Evolutionary conservation across 2,888 invertebrate genomes (phyloP).

Genomic region (Prenolepis imparis): DNA sequence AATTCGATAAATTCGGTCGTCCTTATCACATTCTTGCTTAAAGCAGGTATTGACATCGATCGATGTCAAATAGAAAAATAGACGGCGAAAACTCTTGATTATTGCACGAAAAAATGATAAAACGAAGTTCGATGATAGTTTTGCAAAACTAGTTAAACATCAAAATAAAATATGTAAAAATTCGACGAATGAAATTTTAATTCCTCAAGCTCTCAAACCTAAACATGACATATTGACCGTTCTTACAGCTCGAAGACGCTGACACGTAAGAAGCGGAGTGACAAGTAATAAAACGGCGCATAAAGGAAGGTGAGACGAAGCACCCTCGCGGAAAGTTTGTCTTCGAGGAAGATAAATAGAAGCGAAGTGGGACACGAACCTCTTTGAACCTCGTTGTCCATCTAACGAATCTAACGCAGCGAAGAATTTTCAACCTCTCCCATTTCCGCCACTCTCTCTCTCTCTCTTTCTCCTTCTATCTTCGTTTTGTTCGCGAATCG

Average conservation of each 20-base stretch:
- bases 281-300: constrained; percentile 13
- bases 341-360: constrained; percentile 65
- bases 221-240: not conserved
- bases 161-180: not conserved
- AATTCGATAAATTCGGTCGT: constrained; percentile 44
- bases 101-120: constrained; percentile 11
- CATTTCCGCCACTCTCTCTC: not conserved
- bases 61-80: constrained; percentile 32
- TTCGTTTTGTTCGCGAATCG: not conserved
- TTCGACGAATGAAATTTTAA: not conserved
- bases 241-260: not conserved
- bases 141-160: constrained; percentile 8
- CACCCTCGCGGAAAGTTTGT: constrained; percentile 57
- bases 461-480: not conserved
- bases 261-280: not conserved
- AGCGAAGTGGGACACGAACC: constrained; percentile 55
- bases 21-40: constrained; percentile 35
- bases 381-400: constrained; percentile 52
- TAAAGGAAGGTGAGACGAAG: constrained; percentile 51
- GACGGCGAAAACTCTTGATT: constrained; percentile 27
- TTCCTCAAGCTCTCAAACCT: not conserved
- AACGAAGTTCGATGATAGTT: constrained; percentile 15
- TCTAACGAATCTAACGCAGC: constrained; percentile 44
- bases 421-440: constrained; percentile 40
- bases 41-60: constrained; percentile 23